A percentile compares a stretch with the other conserved stretches of the same genome.
Evolutionary conservation across 2,888 invertebrate species (phyloP).

Genomic region (Campopleginae sp.): DNA sequence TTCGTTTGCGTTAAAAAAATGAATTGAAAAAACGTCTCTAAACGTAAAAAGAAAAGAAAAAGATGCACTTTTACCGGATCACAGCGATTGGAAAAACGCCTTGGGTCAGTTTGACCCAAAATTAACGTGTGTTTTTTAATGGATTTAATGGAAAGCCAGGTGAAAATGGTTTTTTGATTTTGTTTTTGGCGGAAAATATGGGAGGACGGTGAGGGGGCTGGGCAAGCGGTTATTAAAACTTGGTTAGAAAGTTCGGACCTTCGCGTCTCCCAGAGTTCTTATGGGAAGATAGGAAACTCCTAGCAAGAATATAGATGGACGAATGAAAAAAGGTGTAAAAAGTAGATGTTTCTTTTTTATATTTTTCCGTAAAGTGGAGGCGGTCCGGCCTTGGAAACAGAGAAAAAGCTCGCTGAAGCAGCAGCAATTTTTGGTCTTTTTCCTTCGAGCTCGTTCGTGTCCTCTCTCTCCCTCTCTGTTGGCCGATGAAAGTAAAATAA

Average conservation of each 20-base stretch:
- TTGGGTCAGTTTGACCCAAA: no score
- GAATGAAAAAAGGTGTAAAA: conserved; percentile 30
- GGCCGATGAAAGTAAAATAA: conserved; percentile 65
- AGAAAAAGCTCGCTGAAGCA: conserved; percentile 11
- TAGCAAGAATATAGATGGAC: conserved; percentile 26
- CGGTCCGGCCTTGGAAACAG: conserved; percentile 31
- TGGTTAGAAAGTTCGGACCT: conserved; percentile 73
- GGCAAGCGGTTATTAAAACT: conserved; percentile 71
- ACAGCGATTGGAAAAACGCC: no score
- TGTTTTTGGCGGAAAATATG: not conserved
- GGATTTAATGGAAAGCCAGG: not conserved
- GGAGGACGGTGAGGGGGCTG: conserved; percentile 8
- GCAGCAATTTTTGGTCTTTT: not conserved
- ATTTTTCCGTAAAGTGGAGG: conserved; percentile 15
- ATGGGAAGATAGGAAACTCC: conserved; percentile 29
- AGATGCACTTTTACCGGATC: no score
- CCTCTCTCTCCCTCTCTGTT: not conserved
- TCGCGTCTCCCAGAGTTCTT: conserved; percentile 32
- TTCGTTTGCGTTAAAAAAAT: no score
- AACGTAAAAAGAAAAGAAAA: no score
- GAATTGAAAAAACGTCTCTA: no score
- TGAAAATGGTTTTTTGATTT: not conserved
- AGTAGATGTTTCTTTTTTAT: conserved; percentile 30
- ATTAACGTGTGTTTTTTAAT: no score
- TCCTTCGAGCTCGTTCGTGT: not conserved